phyloP scores from a whole-genome alignment of 2,888 invertebrate species.

The Hemaris fuciformis region DNA sequence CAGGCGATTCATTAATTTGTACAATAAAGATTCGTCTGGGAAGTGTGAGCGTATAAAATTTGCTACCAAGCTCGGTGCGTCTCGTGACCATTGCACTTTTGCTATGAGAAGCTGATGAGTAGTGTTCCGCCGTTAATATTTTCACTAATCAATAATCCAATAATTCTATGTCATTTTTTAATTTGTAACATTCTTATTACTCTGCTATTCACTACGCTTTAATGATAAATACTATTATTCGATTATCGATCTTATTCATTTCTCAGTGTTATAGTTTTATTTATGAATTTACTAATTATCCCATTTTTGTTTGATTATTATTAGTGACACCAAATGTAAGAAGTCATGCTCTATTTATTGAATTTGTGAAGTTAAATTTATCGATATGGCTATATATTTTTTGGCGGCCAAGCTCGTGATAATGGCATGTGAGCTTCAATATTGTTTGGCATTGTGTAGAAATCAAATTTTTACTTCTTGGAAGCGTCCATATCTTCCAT shows the following conservation, averaged over 20 bases:
- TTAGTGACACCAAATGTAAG: background rate
- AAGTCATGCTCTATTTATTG: constrained; percentile 3
- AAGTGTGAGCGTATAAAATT: constrained; percentile 74
- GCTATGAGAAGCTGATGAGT: constrained; percentile 69
- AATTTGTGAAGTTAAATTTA: background rate
- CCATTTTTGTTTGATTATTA: background rate
- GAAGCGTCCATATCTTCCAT: constrained; percentile 80
- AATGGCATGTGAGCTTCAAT: constrained; percentile 60
- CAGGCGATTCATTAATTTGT: constrained; percentile 61
- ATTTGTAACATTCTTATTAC: background rate
- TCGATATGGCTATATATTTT: background rate
- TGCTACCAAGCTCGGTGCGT: constrained; percentile 77
- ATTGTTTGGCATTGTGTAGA: constrained; percentile 58
- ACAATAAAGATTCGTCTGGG: constrained; percentile 70
- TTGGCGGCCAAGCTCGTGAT: constrained; percentile 61
- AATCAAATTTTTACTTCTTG: constrained; percentile 58
- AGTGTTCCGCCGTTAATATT: constrained; percentile 40
- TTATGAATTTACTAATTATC: background rate
- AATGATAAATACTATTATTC: no score
- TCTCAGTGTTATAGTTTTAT: no score
- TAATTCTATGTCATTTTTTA: background rate
- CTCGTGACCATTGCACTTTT: constrained; percentile 65
- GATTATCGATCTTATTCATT: background rate
- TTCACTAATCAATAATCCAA: constrained; percentile 1
- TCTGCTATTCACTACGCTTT: background rate